phyloP scores from a whole-genome alignment of 2,888 invertebrate species.

The Lamellibrachia columna region DNA sequence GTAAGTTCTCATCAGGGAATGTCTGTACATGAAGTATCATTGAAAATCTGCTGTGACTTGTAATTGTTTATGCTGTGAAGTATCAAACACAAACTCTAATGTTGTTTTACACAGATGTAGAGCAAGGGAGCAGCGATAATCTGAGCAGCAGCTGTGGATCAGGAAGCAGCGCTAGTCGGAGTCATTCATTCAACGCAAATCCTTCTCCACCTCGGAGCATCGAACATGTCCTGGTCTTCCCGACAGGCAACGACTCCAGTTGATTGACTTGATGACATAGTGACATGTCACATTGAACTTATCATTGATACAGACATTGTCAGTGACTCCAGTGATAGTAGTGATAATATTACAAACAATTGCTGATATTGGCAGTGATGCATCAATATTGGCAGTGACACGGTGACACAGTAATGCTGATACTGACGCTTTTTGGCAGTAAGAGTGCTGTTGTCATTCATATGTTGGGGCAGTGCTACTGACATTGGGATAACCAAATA shows the following conservation, averaged over 20 bases:
- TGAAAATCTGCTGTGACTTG: background rate
- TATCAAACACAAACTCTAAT: background rate
- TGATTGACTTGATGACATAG: background rate
- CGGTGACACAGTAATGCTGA: background rate
- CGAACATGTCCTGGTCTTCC: constrained; percentile 53
- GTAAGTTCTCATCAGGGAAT: background rate
- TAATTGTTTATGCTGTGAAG: background rate
- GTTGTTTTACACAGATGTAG: constrained; percentile 25
- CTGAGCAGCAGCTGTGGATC: constrained; percentile 60
- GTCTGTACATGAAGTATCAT: background rate
- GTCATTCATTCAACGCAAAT: constrained; percentile 39
- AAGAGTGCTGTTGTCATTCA: background rate
- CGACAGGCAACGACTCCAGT: constrained; percentile 32
- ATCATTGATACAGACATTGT: background rate
- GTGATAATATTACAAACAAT: background rate
- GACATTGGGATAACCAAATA: background rate
- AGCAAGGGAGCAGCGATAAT: constrained; percentile 55
- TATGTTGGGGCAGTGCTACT: background rate
- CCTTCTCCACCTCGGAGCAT: constrained; percentile 42
- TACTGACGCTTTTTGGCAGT: background rate
- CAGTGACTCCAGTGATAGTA: background rate
- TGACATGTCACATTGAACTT: background rate
- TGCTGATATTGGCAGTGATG: background rate
- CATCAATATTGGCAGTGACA: background rate
- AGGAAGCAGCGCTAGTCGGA: constrained; percentile 49